Base-by-base conservation (phyloP, 2,797 vertebrate genomes). In the Amblyraja radiata region DNA sequence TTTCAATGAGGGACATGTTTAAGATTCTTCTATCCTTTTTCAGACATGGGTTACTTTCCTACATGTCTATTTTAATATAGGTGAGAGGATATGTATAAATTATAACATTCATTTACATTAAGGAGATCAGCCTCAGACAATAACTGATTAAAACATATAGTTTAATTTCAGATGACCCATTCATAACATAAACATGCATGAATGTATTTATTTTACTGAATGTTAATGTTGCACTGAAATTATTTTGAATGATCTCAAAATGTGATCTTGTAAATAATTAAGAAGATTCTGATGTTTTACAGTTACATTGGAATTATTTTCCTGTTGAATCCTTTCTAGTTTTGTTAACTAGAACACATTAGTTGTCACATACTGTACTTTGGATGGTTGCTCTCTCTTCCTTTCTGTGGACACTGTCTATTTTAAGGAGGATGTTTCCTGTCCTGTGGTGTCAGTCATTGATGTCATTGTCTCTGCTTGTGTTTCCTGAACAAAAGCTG, bases 381-480 rank as follows among this genome's bases (percentile, higher is more conserved):
- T 73, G 84, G 68, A 73, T 91, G 65, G 21, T 74, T 91, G 32
- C 32, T 73, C 36, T 91, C 1, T 46, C 71, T 11, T 36, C 73
- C 36, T 73, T 73, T 91, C 61, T 91, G 88, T 46, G 32, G 65
- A 74, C 91, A 36, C 88, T 91, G 68, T 91, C 88, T 91, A 91
- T 91, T 71, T 91, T 71, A 91, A 91, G 46, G 80, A 58, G n/a
- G 65, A 68, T 4, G 36, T 88, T 88, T 88, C 84, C 84, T 65
- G 84, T 71, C 36, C 88, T 91, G 68, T 63, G 63, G 68, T 90
- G 68, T 13, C 5, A 16, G 23, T 14, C 23, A 46, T 46, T n/a
- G 36, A 46, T 73, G 73, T 91, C 88, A 91, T 46, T 65, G 68
- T 46, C 65, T 91, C 28, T 73, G 36, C 88, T 91, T 14, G 46